These are phyloP conservation scores for Hydrolagus affinis DNA, from an alignment of 2,113 vertebrate genomes.

Conservation along the genomic window DNA sequence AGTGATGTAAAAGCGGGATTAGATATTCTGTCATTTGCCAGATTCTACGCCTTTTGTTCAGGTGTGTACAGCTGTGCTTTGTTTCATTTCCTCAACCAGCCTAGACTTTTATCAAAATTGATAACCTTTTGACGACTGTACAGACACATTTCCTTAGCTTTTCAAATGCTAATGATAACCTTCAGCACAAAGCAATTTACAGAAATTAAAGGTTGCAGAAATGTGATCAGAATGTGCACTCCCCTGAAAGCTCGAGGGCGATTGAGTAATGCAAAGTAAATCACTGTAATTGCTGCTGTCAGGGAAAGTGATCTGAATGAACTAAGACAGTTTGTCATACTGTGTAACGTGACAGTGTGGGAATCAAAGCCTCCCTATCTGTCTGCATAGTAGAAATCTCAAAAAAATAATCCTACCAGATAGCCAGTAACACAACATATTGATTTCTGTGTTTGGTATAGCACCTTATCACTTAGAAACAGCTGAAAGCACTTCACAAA, in stretches of 20 bases:
- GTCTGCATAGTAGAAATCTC: background rate
- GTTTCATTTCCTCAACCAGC: background rate
- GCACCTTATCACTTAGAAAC: too few relatives aligned
- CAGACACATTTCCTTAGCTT: background rate
- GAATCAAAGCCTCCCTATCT: slow-evolving; percentile 5
- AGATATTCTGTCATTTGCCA: background rate
- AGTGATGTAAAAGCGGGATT: too few relatives aligned
- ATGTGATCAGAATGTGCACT: background rate
- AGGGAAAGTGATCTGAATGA: background rate
- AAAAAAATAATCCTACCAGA: too few relatives aligned
- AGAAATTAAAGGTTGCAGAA: background rate
- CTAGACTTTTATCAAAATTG: background rate
- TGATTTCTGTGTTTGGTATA: too few relatives aligned
- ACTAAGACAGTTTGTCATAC: background rate
- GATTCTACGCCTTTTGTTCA: background rate
- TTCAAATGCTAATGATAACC: background rate
- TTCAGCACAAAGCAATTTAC: background rate
- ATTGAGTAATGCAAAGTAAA: background rate
- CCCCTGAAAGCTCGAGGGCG: background rate
- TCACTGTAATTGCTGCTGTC: slow-evolving; percentile 11
- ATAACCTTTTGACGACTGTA: background rate
- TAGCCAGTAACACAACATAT: too few relatives aligned
- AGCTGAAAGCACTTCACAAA: too few relatives aligned
- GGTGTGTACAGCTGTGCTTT: background rate
- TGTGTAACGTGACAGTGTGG: slow-evolving; percentile 1